Evolutionary conservation across 2,797 vertebrate genomes (phyloP).

Genomic region (Gymnoscopelus braueri): DNA sequence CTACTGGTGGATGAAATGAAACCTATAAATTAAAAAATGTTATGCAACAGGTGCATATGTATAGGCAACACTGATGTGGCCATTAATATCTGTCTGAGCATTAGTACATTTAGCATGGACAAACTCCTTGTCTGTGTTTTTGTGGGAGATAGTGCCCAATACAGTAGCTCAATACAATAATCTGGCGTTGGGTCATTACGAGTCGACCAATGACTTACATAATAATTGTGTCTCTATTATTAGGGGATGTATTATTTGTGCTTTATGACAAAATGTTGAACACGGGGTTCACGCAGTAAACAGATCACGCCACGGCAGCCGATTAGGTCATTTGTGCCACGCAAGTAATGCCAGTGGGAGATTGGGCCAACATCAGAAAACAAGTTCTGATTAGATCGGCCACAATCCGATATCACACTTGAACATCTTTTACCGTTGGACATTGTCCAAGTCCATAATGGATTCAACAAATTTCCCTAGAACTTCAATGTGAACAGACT

Average conservation of each 20-base stretch:
- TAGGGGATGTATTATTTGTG: neutral
- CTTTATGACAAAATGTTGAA: conserved; percentile 34
- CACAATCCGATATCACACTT: too few relatives aligned
- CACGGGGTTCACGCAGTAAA: conserved; percentile 8
- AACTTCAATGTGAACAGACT: too few relatives aligned
- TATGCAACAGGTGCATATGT: conserved; percentile 66
- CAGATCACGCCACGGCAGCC: conserved; percentile 35
- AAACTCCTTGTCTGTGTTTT: neutral
- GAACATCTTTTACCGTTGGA: too few relatives aligned
- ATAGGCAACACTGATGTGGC: neutral
- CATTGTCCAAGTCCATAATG: too few relatives aligned
- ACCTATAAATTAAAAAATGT: too few relatives aligned
- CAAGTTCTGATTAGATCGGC: too few relatives aligned
- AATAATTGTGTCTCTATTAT: neutral
- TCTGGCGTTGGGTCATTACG: neutral
- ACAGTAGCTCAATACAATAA: neutral
- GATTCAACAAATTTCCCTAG: too few relatives aligned
- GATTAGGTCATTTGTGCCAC: conserved; percentile 4
- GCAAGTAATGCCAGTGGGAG: too few relatives aligned
- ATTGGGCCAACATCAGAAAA: too few relatives aligned
- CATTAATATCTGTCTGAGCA: neutral
- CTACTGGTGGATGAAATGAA: too few relatives aligned
- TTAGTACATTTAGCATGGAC: neutral
- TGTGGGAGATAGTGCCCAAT: neutral
- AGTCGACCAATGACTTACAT: neutral